Evolutionary conservation across 2,888 invertebrate genomes (phyloP), one percentile per base, ranked within the genome.

Genomic region (Pardosa pseudoannulata): DNA sequence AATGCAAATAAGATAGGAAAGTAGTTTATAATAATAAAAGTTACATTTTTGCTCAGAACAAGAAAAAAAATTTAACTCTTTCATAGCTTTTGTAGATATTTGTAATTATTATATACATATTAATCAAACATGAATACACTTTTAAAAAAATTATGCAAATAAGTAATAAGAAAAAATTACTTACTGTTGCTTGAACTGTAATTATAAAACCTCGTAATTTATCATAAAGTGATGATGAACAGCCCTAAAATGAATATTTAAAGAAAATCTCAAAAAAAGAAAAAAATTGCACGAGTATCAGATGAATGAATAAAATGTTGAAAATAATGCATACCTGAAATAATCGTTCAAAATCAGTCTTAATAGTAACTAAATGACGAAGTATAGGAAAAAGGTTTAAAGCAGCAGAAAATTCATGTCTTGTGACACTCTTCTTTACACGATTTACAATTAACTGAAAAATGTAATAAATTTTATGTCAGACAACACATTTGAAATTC

Each of bases 321-420:
- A n/a, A n/a, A n/a, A n/a, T n/a, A n/a, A n/a, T 32, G 23, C 31
- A 46, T 89, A 92, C 92, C 91, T 95, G 95, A 29, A 95, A 93
- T 1, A 96, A 95, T 75, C 94, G 93, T 90, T 96, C 96, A 91
- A 96, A 95, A 90, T 96, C 96, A 0, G 96, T 95, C 90, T 95
- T 95, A 88, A 96, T 92, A 27, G 94, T 92, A 11, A 95, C 93
- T 9, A 96, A 93, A 90, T 96, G 95, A 90, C 95, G 96, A 27
- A 96, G 92, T 64, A 96, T 96, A 0, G 96, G 96, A 91, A 96
- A 96, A 64, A 96, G 94, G 0, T 95, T 95, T 73, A 96, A 91
- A 9, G 96, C 96, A 0, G 96, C 94, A 9, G 94, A 94, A 92
- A 96, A 96, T 90, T 96, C 96, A 89, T 96, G 95, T 72, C 95